Conservation (phyloP, 2,888 invertebrate species). For the Lithophane semibrunnea region DNA sequence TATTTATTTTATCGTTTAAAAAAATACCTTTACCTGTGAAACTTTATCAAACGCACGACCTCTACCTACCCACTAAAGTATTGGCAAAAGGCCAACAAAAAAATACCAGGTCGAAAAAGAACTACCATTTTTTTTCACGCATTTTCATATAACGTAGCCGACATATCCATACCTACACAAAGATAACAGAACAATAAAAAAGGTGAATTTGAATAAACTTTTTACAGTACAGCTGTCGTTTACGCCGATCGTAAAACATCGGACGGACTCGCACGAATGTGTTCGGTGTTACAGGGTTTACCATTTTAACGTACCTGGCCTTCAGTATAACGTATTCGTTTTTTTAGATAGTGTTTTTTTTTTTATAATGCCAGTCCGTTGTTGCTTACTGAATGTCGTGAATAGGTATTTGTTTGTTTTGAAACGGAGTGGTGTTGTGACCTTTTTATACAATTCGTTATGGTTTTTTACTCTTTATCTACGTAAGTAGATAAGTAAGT, state of each 20-base stretch:
- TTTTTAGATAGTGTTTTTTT: constrained; percentile 7
- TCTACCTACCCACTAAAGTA: constrained; percentile 3
- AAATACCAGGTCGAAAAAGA: constrained; percentile 5
- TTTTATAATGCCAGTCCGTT: neutral
- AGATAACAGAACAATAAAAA: constrained; percentile 62
- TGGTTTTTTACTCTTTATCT: no score
- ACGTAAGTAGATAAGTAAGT: no score
- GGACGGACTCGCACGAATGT: constrained; percentile 50
- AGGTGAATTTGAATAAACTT: constrained; percentile 68
- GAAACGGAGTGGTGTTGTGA: neutral
- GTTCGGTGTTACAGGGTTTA: constrained; percentile 42
- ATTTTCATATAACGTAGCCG: constrained; percentile 23
- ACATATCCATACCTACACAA: constrained; percentile 28
- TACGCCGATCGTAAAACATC: constrained; percentile 65
- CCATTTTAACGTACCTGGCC: constrained; percentile 45
- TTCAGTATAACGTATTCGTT: constrained; percentile 25
- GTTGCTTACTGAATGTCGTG: neutral
- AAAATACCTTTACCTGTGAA: neutral
- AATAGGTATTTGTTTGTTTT: neutral
- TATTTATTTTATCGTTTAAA: neutral
- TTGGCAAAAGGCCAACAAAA: constrained; percentile 25
- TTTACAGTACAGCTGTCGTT: constrained; percentile 68
- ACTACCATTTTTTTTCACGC: constrained; percentile 15
- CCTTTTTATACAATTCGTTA: no score
- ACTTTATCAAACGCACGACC: constrained; percentile 10